Percentiles rank a stretch among this genome's conserved stretches.
Evolutionary conservation across 2,113 vertebrate genomes (phyloP).

Genomic region (Ageneiosus marmoratus): DNA sequence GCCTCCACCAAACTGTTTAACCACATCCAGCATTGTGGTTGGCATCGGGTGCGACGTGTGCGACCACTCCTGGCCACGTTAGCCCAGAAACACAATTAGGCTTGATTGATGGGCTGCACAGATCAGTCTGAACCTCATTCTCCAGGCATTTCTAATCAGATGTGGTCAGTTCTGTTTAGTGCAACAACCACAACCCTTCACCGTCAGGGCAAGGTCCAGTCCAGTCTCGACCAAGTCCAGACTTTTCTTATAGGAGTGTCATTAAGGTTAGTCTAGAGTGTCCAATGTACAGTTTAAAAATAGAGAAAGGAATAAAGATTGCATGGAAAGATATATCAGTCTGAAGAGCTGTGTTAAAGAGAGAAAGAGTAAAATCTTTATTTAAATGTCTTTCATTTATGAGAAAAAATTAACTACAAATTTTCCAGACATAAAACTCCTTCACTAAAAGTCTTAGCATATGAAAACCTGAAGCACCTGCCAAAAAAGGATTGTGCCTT

Average conservation of each 20-base stretch:
- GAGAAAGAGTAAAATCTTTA: neutral
- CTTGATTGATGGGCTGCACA: constrained; percentile 48
- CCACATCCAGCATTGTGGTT: constrained; percentile 36
- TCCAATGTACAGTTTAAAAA: constrained; percentile 8
- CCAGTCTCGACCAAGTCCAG: constrained; percentile 6
- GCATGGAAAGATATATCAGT: neutral
- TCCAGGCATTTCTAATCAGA: constrained; percentile 39
- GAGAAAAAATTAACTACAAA: neutral
- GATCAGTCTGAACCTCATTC: constrained; percentile 27
- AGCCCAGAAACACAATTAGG: constrained; percentile 37
- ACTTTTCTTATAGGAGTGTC: neutral
- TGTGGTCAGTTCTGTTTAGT: constrained; percentile 32
- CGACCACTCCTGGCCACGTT: constrained; percentile 30
- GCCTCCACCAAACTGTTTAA: constrained; percentile 6
- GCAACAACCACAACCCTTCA: constrained; percentile 8
- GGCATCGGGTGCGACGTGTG: constrained; percentile 19
- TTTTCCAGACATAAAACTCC: neutral
- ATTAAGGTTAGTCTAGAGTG: neutral
- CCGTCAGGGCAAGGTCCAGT: neutral
- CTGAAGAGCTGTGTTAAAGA: neutral
- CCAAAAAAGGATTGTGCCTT: neutral
- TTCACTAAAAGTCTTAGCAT: neutral
- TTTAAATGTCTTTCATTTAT: constrained; percentile 1
- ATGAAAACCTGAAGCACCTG: neutral
- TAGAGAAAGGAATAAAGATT: neutral